phyloP scores from a whole-genome alignment of 2,797 vertebrate genomes.

The Artibeus jamaicensis region DNA sequence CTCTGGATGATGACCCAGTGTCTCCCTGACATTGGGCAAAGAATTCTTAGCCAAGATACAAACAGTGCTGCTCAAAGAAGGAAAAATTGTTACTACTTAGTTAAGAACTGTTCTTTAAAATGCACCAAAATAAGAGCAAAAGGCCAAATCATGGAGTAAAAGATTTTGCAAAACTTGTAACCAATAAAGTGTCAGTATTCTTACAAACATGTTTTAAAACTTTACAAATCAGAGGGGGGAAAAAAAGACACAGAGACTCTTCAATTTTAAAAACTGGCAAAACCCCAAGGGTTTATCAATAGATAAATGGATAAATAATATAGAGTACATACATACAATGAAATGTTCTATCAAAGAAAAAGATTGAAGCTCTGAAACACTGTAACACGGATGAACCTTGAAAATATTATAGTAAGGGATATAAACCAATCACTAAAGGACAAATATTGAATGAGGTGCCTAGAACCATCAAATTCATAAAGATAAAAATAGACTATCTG shows the following conservation, averaged over 20 bases:
- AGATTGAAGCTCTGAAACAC: not conserved
- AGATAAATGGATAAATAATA: not conserved
- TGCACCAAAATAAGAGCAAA: not conserved
- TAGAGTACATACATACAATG: not conserved
- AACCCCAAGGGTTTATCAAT: not conserved
- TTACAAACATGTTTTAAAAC: not conserved
- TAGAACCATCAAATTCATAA: not conserved
- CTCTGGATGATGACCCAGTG: not conserved
- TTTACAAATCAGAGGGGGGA: not conserved
- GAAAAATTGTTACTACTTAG: not conserved
- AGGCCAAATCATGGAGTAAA: not conserved
- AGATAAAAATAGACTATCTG: not conserved
- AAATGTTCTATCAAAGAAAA: conserved; percentile 6
- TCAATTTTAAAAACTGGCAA: not conserved
- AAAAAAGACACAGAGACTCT: not conserved
- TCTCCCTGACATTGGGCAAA: not conserved
- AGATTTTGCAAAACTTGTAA: not conserved
- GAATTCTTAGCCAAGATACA: not conserved
- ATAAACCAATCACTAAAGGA: not conserved
- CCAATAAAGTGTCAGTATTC: not conserved
- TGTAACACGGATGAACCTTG: not conserved
- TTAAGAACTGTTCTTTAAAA: conserved; percentile 16
- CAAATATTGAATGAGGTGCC: not conserved
- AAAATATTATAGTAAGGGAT: not conserved
- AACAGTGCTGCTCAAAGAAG: not conserved